Base-by-base conservation (phyloP, 2,888 invertebrate species). In the Cheiracanthium punctorium region DNA sequence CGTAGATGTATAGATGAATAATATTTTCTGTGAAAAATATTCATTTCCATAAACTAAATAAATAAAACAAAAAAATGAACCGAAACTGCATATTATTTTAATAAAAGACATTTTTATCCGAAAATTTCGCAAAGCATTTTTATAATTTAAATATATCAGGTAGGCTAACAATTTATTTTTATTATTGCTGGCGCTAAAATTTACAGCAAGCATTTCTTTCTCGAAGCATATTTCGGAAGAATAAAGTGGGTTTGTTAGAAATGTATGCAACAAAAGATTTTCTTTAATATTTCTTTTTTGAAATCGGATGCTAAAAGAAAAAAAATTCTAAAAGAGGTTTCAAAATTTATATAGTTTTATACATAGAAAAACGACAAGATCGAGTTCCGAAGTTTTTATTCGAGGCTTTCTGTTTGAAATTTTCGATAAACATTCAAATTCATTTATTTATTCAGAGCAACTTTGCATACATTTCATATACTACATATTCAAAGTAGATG, bases 191-290 rank as follows among this genome's bases (percentile, higher is more conserved):
- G 24, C 24, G 58, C 24, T 58, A 24, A 24, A 58, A 58, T 5
- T 58, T 58, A 24, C 58, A 58, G 12, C 48, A 58, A 17, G 7
- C 4, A 58, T 58, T 58, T 58, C 24, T 37, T n/a, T 5, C 24
- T 24, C 7, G 24, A 58, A 20, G 24, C 58, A 58, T 17, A 24
- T 20, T 24, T 12, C 20, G 17, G 2, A 58, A 58, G 17, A 58
- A 58, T 24, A 58, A 58, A 24, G 1, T 58, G 24, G 20, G 24
- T 58, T 1, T 24, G 20, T 17, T 24, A 17, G 24, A 58, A 58
- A 58, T 24, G 24, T 24, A 58, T 58, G 58, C 58, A 58, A 58
- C 58, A 24, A 24, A 58, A 58, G 58, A 58, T 58, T 58, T 58
- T 58, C 24, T 20, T 58, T 58, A 58, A 24, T 58, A 58, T 58